Base-by-base conservation (phyloP, 2,797 vertebrate species). In the Cichlasoma orientale region DNA sequence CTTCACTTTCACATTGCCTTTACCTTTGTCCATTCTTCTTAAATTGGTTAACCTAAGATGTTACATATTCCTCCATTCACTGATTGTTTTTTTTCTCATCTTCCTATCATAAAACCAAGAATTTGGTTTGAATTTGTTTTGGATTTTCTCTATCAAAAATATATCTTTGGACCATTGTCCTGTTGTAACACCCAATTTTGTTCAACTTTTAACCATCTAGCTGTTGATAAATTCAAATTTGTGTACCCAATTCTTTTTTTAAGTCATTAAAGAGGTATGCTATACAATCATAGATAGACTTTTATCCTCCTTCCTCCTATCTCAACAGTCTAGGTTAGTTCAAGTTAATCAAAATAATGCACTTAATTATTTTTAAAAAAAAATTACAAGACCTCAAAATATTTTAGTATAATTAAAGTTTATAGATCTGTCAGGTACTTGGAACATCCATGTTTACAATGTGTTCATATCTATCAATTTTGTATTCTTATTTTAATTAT, bases 11-110 rank as follows among this genome's bases (percentile, higher is more conserved):
- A 57, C 78, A 44, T 21, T 23, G 3, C 33, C 44, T 21, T 68
- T 25, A 72, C 69, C 55, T 80, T 56, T 47, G 23, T 54, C 31
- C 7, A 19, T 61, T 56, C 36, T 61, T 56, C 31, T 8, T 16
- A 3, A 21, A 83, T 3, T 56, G 80, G 53, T 72, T 79, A 69
- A 86, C 87, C 75, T 83, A 31, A 72, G 55, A 41, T 18, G 12
- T 63, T 74, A 54, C 21, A 47, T 36, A 50, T 75, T 44, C 38
- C 23, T 75, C 31, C 23, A 11, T 27, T 44, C 18, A 27, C 5
- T 12, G 23, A 13, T 29, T 44, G 50, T 13, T 14, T 33, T 44
- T 11, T 4, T 16, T 54, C 13, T 25, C 59, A 10, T 72, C 50
- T 52, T 29, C 75, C 41, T n/a, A 27, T 29, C 29, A 29, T 29